Base-by-base conservation (phyloP, 2,113 vertebrate species). In the Cygnus buccinator region DNA sequence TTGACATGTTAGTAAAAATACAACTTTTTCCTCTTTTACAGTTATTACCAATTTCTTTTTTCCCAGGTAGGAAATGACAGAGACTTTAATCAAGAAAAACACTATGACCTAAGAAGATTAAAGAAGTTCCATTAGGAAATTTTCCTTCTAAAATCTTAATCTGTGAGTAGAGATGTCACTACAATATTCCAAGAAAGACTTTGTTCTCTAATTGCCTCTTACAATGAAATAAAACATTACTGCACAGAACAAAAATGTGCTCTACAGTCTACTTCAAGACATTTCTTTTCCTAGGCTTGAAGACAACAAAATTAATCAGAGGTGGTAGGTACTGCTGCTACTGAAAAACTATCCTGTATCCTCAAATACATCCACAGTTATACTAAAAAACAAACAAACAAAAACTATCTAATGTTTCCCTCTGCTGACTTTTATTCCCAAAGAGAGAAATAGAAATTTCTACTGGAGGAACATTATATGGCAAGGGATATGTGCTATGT, bases 231-330 rank as follows among this genome's bases (percentile, higher is more conserved):
- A 86, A 90, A 92, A 35, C 6, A 8, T 57, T 68, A 89, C 33
- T 39, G 58, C 2, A 4, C 48, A 82, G 43, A 68, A 91, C 4
- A 84, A 94, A 95, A 78, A 19, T 11, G 63, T 1, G 3, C 14
- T 74, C 48, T 67, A 44, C 11, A 44, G 25, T 35, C 63, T 87
- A 37, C 66, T 78, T 83, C 18, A 63, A 35, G 75, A 52, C 11
- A 55, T 57, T 84, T 92, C 2, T 87, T 84, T 44, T 48, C 70
- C 46, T 16, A 84, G 46, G 33, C 44, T 72, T 74, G 44, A 89
- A 87, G 66, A 87, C 26, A 94, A 89, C 35, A 89, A 62, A 33
- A 77, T 80, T 78, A 78, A 90, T 59, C 65, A 84, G 31, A 81
- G 5, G 25, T 19, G 59, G 6, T 33, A 86, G 73, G 19, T 41